Conservation (phyloP, 2,888 invertebrate species). For the Calliscelio sp. region DNA sequence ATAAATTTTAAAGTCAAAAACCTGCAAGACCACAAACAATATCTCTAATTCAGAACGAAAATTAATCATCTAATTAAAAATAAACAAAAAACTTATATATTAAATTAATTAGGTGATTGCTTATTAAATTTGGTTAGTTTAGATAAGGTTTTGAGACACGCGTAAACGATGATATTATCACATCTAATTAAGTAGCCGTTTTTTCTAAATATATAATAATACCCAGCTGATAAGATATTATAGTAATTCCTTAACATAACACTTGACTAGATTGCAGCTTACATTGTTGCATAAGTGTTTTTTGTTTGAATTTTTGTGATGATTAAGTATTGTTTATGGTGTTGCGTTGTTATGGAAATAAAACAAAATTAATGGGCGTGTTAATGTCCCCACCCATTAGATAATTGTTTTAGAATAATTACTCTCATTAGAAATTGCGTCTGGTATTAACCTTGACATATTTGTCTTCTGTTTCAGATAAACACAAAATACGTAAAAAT, state of each 20-base stretch:
- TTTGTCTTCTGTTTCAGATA: slow-evolving; percentile 61
- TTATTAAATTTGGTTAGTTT: too few species aligned
- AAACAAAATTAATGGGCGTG: slow-evolving; percentile 40
- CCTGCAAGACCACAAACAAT: too few species aligned
- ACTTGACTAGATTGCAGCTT: slow-evolving; percentile 8
- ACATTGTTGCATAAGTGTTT: background rate
- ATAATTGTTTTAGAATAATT: slow-evolving; percentile 39
- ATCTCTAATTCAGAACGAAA: too few species aligned
- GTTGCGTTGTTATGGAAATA: background rate
- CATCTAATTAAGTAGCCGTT: too few species aligned
- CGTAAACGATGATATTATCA: too few species aligned
- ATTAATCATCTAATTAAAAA: too few species aligned
- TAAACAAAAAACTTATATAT: too few species aligned
- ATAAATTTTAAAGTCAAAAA: too few species aligned
- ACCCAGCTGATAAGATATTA: background rate
- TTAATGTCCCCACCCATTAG: slow-evolving; percentile 11
- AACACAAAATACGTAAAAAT: slow-evolving; percentile 64
- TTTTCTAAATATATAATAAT: too few species aligned
- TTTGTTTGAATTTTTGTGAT: slow-evolving; percentile 13
- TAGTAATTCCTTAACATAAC: background rate
- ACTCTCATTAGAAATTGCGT: slow-evolving; percentile 29
- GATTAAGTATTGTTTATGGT: slow-evolving; percentile 20
- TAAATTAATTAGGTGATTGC: too few species aligned
- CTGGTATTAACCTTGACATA: slow-evolving; percentile 40
- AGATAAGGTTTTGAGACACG: too few species aligned